Evolutionary conservation across 53 echinoderm and acorn worm genomes (phyloP).

Genomic region (Temnopleurus reevesii): DNA sequence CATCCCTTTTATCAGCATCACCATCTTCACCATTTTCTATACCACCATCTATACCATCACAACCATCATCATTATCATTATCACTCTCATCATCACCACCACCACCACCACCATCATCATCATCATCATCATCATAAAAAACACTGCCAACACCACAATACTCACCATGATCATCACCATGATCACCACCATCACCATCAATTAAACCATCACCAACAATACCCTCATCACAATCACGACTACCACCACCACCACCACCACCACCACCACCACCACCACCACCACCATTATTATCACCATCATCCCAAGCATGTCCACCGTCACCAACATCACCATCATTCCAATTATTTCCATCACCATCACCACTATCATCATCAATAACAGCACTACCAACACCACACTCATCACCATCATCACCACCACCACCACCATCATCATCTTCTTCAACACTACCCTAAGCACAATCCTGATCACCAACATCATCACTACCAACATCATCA

Average conservation of each 20-base stretch:
- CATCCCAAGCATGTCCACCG: neutral
- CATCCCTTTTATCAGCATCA: no score
- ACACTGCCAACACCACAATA: neutral
- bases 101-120: neutral
- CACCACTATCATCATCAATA: no score
- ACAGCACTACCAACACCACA: neutral
- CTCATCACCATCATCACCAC: neutral
- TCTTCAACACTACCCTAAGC: no score
- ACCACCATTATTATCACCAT: neutral
- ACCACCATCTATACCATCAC: no score
- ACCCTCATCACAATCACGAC: neutral
- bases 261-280: slow-evolving; percentile 2
- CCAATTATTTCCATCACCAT: neutral
- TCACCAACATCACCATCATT: neutral
- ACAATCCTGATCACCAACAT: no score
- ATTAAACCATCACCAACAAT: neutral
- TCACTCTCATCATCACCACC: neutral
- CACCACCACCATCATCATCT: no score
- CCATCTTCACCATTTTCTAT: no score
- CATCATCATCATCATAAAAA: neutral
- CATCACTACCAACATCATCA: no score
- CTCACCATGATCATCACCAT: neutral
- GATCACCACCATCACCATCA: slow-evolving; percentile 1
- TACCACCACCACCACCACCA: neutral
- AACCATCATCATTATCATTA: no score